A percentile compares a stretch with the other conserved stretches of the same genome.
These are phyloP conservation scores for Meandrina meandrites DNA, from an alignment of 92 coral and sea anemone species.

Conservation along the genomic window DNA sequence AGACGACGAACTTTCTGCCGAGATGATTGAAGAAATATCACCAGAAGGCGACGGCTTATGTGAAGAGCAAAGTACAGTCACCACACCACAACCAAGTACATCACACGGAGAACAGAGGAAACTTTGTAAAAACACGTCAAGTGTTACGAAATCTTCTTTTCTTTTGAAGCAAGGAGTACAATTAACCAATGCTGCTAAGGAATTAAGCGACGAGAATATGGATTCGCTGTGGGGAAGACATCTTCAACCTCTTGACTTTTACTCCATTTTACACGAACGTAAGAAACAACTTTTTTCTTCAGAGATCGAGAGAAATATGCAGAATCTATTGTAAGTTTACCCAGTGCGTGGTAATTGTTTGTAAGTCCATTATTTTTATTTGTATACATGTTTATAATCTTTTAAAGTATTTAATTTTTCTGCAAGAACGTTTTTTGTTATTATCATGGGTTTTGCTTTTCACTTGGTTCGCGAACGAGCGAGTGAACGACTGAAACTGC, in stretches of 20 bases:
- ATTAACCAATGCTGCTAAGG: background rate
- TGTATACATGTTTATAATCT: too few species aligned
- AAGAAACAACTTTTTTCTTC: background rate
- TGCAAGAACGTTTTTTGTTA: too few species aligned
- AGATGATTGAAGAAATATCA: background rate
- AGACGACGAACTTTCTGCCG: background rate
- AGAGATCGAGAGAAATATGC: background rate
- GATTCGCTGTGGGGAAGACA: background rate
- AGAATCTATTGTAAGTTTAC: background rate
- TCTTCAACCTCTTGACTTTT: slow-evolving; percentile 10
- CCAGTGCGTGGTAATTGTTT: too few species aligned
- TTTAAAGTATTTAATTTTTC: too few species aligned
- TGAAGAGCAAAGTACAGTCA: background rate
- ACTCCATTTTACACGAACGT: background rate
- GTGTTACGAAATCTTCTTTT: background rate
- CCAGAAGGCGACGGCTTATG: background rate
- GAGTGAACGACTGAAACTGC: too few species aligned
- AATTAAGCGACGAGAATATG: background rate
- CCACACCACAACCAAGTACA: background rate
- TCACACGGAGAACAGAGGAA: background rate
- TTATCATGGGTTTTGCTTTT: too few species aligned
- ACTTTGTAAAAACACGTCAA: background rate
- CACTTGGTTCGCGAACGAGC: too few species aligned
- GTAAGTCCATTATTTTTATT: too few species aligned
- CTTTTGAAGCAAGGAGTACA: background rate